Evolutionary conservation across 2,797 vertebrate species (phyloP).

Genomic region (Silurus aristotelis): DNA sequence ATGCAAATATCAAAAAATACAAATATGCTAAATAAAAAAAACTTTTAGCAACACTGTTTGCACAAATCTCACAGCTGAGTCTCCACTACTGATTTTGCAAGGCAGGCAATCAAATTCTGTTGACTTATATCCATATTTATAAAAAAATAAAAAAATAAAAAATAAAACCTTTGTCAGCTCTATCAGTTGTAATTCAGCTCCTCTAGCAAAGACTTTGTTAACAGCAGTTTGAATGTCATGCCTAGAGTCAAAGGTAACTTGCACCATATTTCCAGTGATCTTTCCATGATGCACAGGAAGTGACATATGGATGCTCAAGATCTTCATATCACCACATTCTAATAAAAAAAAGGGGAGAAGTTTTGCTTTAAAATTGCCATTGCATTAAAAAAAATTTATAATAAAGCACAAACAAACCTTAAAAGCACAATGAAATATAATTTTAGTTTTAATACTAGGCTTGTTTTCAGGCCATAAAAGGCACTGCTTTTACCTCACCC

Average conservation of each 20-base stretch:
- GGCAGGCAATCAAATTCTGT: background rate
- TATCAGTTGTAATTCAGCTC: conserved; percentile 35
- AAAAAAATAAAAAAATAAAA: background rate
- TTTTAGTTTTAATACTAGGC: background rate
- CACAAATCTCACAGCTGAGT: background rate
- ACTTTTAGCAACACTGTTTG: too few relatives aligned
- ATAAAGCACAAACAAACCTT: background rate
- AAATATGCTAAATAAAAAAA: too few relatives aligned
- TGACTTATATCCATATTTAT: background rate
- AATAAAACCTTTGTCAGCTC: conserved; percentile 19
- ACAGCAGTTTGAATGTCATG: conserved; percentile 64
- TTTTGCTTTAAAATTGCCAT: background rate
- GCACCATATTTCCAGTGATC: conserved; percentile 70
- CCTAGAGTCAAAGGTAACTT: conserved; percentile 76
- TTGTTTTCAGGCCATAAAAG: background rate
- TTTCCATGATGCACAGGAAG: conserved; percentile 66
- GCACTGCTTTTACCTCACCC: conserved; percentile 55
- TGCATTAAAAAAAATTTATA: background rate
- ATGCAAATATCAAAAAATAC: too few relatives aligned
- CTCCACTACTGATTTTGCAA: background rate
- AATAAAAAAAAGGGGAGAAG: conserved; percentile 13
- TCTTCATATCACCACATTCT: conserved; percentile 67
- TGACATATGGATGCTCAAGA: conserved; percentile 71
- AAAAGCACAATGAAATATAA: background rate
- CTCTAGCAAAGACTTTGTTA: conserved; percentile 61